Base-by-base conservation (phyloP, 2,797 vertebrate genomes). In the Neostethus bicornis region DNA sequence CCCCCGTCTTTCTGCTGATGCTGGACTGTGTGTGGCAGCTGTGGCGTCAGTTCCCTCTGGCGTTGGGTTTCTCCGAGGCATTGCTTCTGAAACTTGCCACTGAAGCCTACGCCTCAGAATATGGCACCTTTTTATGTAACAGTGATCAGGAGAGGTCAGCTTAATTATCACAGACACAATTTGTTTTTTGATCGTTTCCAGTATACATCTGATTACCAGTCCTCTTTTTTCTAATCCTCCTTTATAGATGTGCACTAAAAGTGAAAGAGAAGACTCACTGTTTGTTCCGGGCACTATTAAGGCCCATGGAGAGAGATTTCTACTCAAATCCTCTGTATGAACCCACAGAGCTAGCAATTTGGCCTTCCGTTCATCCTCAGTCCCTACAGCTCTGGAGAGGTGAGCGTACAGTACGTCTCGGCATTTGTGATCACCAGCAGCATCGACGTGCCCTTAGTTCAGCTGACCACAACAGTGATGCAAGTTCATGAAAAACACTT, bases 21-120 rank as follows among this genome's bases (percentile, higher is more conserved):
- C 87, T 97, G 20, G 94, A 96, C 88, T 95, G 94, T 0, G 87
- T 94, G 73, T 96, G 94, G 94, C 95, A 98, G 86, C 79, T 96
- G 56, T 84, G 89, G 63, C 80, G 51, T 10, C 95, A 96, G 88
- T 96, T 97, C 84, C 96, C 93, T 0, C 71, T 93, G 19, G 93
- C 94, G 0, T 78, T 96, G 81, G 92, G 94, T 38, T 96, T 96
- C 44, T 81, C 90, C 0, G 94, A 97, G 79, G 51, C 19, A 1
- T 85, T 97, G 63, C 93, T 97, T 4, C 87, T 95, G 61, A 54
- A 80, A 13, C 88, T 96, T 61, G 93, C 93, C 0, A 91, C 88
- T 2, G 93, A 95, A 1, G 86, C 83, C 50, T 95, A 95, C 3
- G 89, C 92, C 32, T 97, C 94, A 0, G 46, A 92, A 61, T 97